Conservation (phyloP, 2,113 vertebrate genomes). For the Thunnus thynnus region DNA sequence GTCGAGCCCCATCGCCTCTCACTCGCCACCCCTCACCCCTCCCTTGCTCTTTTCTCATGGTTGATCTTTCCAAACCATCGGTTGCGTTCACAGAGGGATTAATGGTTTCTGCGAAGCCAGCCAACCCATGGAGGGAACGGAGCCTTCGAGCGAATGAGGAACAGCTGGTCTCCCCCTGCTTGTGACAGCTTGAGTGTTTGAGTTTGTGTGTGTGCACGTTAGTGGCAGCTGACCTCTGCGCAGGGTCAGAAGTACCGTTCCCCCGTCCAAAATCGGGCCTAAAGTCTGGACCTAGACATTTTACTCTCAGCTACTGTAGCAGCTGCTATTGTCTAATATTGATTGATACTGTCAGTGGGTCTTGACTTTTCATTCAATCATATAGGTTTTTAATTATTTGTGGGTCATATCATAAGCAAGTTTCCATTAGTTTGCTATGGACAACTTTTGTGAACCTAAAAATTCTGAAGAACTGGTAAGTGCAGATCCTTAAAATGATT, state of each 20-base stretch:
- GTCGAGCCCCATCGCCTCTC: slow-evolving; percentile 5
- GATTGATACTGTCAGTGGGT: not conserved
- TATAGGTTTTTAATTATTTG: too few relatives aligned
- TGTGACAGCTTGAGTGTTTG: slow-evolving; percentile 66
- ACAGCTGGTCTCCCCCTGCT: slow-evolving; percentile 75
- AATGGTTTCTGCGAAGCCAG: slow-evolving; percentile 70
- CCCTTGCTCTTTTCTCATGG: slow-evolving; percentile 59
- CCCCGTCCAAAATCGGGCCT: slow-evolving; percentile 13
- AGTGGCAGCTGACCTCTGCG: slow-evolving; percentile 58
- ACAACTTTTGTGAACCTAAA: not conserved
- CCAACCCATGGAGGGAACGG: slow-evolving; percentile 68
- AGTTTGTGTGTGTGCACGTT: slow-evolving; percentile 23
- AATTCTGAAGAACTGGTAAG: not conserved
- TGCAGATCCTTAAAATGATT: not conserved
- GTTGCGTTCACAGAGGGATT: slow-evolving; percentile 72
- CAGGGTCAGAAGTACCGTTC: slow-evolving; percentile 42
- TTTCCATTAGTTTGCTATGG: not conserved
- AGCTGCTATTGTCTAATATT: not conserved
- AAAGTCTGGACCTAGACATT: not conserved
- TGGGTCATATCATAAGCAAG: not conserved
- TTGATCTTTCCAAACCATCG: slow-evolving; percentile 74
- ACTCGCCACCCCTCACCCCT: not conserved
- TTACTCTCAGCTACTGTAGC: not conserved
- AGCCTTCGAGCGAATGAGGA: slow-evolving; percentile 72
- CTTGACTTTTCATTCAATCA: not conserved